Conservation (phyloP, 2,113 vertebrate species). For the Cromileptes altivelis region DNA sequence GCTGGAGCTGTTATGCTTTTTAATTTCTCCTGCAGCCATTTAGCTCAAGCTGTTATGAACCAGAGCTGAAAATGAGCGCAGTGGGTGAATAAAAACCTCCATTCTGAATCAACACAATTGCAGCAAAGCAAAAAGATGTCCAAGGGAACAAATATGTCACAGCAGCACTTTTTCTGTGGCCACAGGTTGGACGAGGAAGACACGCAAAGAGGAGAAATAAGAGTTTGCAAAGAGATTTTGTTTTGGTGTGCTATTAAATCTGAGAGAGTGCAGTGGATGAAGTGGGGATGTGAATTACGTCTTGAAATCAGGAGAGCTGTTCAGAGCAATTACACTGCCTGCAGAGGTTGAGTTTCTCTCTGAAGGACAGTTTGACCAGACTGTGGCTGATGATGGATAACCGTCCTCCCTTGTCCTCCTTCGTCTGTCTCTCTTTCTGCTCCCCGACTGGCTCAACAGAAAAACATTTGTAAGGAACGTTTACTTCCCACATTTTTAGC, state of each 20-base stretch:
- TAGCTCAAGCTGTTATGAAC: slow-evolving; percentile 1
- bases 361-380: background rate
- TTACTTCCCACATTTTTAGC: background rate
- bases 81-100: background rate
- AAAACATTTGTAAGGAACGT: background rate
- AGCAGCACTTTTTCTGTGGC: background rate
- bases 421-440: background rate
- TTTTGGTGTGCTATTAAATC: background rate
- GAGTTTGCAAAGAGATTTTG: background rate
- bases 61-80: background rate
- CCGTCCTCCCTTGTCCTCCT: background rate
- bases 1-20: background rate
- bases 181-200: background rate
- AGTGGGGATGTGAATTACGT: background rate
- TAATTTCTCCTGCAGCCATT: slow-evolving; percentile 9
- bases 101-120: background rate
- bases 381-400: background rate
- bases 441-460: no score
- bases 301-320: slow-evolving; percentile 2
- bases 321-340: background rate
- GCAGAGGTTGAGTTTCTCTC: background rate
- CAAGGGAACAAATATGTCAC: background rate
- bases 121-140: background rate
- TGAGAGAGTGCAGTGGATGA: background rate
- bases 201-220: background rate